Conservation (phyloP, 1,140 invertebrate species). For the Anthonomus grandis region DNA sequence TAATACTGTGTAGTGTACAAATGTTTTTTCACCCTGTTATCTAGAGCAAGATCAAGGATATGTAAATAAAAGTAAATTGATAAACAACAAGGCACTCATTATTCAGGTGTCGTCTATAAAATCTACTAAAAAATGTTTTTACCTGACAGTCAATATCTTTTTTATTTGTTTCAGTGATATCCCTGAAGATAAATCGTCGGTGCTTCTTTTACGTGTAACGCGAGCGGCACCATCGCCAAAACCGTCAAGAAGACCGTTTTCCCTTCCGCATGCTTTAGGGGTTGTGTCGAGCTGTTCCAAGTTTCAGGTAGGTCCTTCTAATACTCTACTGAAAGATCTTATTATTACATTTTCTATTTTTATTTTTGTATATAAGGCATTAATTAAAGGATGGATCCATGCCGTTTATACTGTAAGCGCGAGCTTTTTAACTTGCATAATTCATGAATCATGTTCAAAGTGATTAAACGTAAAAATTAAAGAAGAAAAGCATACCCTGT, state of each 20-base stretch:
- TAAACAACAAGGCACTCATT: background rate
- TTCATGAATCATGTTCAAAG: too few relatives aligned
- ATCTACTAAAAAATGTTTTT: background rate
- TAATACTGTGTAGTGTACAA: too few relatives aligned
- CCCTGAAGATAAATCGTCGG: slow-evolving; percentile 43
- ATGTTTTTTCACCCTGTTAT: too few relatives aligned
- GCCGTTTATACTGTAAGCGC: too few relatives aligned
- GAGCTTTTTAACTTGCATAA: too few relatives aligned
- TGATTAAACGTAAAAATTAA: too few relatives aligned
- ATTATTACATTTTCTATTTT: background rate
- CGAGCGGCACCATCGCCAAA: slow-evolving; percentile 44
- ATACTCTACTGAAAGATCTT: background rate
- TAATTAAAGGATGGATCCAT: too few relatives aligned
- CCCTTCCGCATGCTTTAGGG: slow-evolving; percentile 31
- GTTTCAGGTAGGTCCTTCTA: slow-evolving; percentile 1
- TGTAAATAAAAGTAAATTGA: too few relatives aligned
- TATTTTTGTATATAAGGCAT: too few relatives aligned
- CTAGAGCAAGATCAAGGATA: too few relatives aligned
- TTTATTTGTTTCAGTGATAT: slow-evolving; percentile 43
- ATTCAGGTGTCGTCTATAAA: background rate
- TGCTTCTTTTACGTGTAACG: slow-evolving; percentile 45
- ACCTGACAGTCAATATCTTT: slow-evolving; percentile 8
- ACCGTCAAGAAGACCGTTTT: slow-evolving; percentile 39
- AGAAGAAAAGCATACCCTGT: too few relatives aligned
- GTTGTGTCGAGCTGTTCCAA: slow-evolving; percentile 19